Conservation (phyloP, 2,888 invertebrate species). For the Seira sanloemensis region DNA sequence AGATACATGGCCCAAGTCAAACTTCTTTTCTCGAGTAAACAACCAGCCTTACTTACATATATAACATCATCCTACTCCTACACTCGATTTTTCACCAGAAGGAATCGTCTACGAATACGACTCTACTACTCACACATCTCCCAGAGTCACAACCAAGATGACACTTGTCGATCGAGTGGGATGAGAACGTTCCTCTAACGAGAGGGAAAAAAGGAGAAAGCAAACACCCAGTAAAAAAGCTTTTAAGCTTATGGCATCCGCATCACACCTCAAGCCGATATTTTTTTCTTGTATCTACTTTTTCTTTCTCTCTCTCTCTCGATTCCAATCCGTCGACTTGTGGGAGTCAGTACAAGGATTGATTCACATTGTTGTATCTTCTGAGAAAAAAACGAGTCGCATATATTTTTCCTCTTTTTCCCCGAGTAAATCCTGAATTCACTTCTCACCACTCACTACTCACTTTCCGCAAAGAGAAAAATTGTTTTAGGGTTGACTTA, state of each 20-base stretch:
- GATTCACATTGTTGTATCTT: too few species aligned
- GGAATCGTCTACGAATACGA: too few species aligned
- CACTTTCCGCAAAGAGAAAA: not conserved
- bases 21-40: not conserved
- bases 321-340: conserved; percentile 16
- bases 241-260: conserved; percentile 30
- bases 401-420: not conserved
- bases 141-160: not conserved
- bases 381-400: too few species aligned
- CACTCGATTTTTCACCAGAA: too few species aligned
- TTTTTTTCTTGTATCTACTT: too few species aligned
- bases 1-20: conserved; percentile 13
- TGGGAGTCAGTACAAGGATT: too few species aligned
- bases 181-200: conserved; percentile 14
- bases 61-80: not conserved
- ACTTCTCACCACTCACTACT: not conserved
- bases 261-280: conserved; percentile 1
- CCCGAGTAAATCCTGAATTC: conserved; percentile 13
- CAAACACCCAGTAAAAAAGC: conserved; percentile 42
- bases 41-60: not conserved
- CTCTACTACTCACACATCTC: too few species aligned
- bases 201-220: conserved; percentile 1
- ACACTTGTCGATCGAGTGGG: conserved; percentile 15
- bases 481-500: not conserved
- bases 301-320: not conserved